A percentile compares a stretch with the other conserved stretches of the same genome.
phyloP scores from a whole-genome alignment of 2,797 vertebrate genomes.

The Mionectes olivaceus region DNA sequence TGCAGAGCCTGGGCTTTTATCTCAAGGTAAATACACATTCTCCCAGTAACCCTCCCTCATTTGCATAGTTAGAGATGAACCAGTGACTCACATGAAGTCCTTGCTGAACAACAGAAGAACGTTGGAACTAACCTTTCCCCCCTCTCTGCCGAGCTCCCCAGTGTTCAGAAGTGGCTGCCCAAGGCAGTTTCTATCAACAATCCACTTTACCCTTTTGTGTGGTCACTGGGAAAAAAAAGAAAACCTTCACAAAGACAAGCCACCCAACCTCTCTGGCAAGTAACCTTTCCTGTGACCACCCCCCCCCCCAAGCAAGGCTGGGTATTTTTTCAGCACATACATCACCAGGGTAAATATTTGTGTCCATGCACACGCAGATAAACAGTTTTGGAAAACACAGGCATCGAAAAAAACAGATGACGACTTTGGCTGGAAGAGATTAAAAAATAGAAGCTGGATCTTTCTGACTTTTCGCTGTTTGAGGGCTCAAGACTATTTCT shows the following conservation, averaged over 20 bases:
- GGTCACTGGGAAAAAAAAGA: not conserved
- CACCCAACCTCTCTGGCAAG: not conserved
- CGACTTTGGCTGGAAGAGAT: not conserved
- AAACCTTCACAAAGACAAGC: not conserved
- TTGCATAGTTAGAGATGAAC: not conserved
- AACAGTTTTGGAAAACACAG: constrained; percentile 34
- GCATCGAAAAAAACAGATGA: not conserved
- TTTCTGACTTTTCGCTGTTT: constrained; percentile 13
- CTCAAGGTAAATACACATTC: constrained; percentile 8
- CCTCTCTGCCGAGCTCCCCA: not conserved
- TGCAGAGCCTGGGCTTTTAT: not conserved
- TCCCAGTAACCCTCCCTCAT: not conserved
- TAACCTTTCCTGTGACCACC: not conserved
- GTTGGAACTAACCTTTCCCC: constrained; percentile 32
- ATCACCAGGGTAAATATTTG: constrained; percentile 56
- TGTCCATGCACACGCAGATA: constrained; percentile 19
- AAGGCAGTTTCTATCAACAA: constrained; percentile 43
- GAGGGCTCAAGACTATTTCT: constrained; percentile 20
- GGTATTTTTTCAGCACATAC: not conserved
- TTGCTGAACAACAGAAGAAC: constrained; percentile 28
- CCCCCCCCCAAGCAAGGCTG: not conserved
- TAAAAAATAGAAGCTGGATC: constrained; percentile 5
- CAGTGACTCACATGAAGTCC: constrained; percentile 6
- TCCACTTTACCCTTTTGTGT: constrained; percentile 29
- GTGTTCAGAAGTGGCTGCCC: not conserved